Evolutionary conservation across 2,888 invertebrate species (phyloP).

Genomic region (Podabrus alpinus): DNA sequence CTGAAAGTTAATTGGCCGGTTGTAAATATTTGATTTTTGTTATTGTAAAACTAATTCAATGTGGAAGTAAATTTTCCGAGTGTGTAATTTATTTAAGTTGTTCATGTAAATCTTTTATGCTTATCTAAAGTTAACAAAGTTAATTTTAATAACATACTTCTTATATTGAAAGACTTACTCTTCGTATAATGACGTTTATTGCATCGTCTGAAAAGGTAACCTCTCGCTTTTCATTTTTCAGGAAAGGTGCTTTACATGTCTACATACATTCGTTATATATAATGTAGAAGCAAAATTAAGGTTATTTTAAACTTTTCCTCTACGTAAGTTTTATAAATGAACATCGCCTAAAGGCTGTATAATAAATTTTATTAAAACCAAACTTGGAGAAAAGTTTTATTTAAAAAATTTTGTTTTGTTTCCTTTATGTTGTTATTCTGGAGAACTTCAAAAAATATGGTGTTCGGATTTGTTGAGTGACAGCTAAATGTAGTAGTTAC

Average conservation of each 20-base stretch:
- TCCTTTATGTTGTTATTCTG: slow-evolving; percentile 2
- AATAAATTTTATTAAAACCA: not conserved
- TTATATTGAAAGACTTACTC: not conserved
- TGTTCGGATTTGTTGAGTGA: slow-evolving; percentile 16
- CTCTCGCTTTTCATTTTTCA: not conserved
- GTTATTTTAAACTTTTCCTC: not conserved
- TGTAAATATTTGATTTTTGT: not conserved
- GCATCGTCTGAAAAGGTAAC: not conserved
- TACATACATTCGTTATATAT: not conserved
- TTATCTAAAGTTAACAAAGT: not conserved
- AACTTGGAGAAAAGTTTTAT: not conserved
- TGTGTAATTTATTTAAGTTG: not conserved
- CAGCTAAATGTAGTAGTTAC: slow-evolving; percentile 14
- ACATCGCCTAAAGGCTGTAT: not conserved
- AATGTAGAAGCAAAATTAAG: not conserved
- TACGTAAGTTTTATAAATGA: not conserved
- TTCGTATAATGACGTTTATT: not conserved
- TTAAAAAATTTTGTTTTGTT: not conserved
- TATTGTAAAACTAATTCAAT: not conserved
- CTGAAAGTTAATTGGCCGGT: not conserved
- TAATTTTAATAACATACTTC: not conserved
- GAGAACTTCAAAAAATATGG: slow-evolving; percentile 7
- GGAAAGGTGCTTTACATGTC: not conserved
- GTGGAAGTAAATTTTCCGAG: not conserved
- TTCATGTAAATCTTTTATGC: not conserved